phyloP scores from a whole-genome alignment of 30 jellyfish, hydroid and myxozoan species.

The Phacellophora camtschatica region DNA sequence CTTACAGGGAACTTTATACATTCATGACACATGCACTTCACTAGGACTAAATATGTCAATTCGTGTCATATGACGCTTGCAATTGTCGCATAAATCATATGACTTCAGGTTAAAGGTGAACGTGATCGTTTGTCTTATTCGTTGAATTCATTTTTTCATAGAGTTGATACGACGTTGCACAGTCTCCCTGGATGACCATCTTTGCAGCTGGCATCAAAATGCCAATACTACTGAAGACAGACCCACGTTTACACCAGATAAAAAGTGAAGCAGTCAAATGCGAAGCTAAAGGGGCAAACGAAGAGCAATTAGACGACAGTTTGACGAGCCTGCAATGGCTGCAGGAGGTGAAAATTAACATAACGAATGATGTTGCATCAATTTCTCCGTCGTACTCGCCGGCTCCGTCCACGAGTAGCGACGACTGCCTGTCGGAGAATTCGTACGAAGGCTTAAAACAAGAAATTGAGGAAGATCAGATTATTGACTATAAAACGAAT shows the following conservation, averaged over 20 bases:
- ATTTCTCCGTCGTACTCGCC: slow-evolving; percentile 91
- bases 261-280: too few species aligned
- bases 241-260: not conserved
- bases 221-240: slow-evolving; percentile 18
- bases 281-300: slow-evolving; percentile 5
- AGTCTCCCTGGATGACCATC: not conserved
- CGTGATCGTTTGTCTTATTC: too few species aligned
- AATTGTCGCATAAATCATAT: too few species aligned
- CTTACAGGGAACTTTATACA: too few species aligned
- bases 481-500: slow-evolving; percentile 84
- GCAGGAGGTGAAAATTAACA: slow-evolving; percentile 80
- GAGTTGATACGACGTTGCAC: not conserved
- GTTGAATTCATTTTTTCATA: too few species aligned
- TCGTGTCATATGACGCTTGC: too few species aligned
- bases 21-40: too few species aligned
- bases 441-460: slow-evolving; percentile 52
- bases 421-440: slow-evolving; percentile 68
- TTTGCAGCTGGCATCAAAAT: slow-evolving; percentile 1
- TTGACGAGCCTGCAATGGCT: slow-evolving; percentile 96
- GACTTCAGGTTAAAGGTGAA: too few species aligned
- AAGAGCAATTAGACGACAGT: slow-evolving; percentile 82
- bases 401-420: slow-evolving; percentile 93
- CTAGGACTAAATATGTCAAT: too few species aligned
- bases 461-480: slow-evolving; percentile 57
- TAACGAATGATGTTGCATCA: slow-evolving; percentile 68